Base-by-base conservation (phyloP, 2,888 invertebrate species). In the Tinea trinotella region DNA sequence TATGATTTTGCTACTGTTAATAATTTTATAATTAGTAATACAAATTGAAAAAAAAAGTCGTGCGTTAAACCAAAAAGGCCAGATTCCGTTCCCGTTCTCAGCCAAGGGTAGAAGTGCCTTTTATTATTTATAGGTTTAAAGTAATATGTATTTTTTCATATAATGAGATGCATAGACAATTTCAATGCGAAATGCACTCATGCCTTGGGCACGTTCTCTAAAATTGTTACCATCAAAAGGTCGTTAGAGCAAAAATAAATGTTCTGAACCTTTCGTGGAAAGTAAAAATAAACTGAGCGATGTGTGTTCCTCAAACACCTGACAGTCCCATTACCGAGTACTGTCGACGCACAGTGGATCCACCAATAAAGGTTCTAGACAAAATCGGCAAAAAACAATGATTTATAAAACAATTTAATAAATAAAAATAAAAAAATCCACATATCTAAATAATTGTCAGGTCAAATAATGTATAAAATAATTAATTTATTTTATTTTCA, bases 311-410 rank as follows among this genome's bases (percentile, higher is more conserved):
- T 74, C 74, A 76, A 73, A 75, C 72, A 76, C 71, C 67, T 74
- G 77, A 78, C 77, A 78, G 75, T 61, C 71, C 74, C 69, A 77
- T 78, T 78, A 78, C 74, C 64, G 67, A 63, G 71, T 70, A 73
- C 71, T 75, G 70, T 73, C 68, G 65, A 61, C 66, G 68, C 71
- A 68, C 66, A 68, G 61, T 68, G 70, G 24, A 58, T 54, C 10
- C 10, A 12, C 7, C 12, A 10, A 24, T 7, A 9, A 17, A 7
- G 7, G 3, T 30, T 34, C 18, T 49, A 12, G 15, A 10, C 19
- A 34, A 17, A 40, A 50, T n/a, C n/a, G n/a, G n/a, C n/a, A n/a
- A n/a, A n/a, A n/a, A n/a, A n/a, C n/a, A n/a, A n/a, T n/a, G n/a
- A n/a, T n/a, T n/a, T n/a, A n/a, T n/a, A n/a, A n/a, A n/a, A n/a